phyloP scores from a whole-genome alignment of 2,888 invertebrate species.

The Baccha elongata region DNA sequence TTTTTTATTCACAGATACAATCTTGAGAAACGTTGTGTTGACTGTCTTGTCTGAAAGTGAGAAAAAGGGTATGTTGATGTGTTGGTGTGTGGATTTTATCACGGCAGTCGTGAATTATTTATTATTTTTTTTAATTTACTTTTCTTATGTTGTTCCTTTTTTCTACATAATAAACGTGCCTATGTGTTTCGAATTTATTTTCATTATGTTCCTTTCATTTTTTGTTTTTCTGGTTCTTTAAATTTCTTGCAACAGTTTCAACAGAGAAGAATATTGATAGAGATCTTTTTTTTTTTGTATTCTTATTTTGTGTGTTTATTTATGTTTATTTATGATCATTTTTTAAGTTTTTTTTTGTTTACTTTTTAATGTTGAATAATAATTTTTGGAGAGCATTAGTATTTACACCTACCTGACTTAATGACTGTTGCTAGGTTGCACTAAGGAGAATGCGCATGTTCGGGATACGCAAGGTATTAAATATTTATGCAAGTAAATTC shows the following conservation, averaged over 20 bases:
- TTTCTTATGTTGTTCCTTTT: constrained; percentile 37
- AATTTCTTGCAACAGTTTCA: constrained; percentile 41
- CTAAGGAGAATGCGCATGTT: no score
- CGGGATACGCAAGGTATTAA: no score
- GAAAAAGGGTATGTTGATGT: constrained; percentile 38
- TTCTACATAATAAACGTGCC: constrained; percentile 1
- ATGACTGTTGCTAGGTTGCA: no score
- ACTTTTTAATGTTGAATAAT: constrained; percentile 23
- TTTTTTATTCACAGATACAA: constrained; percentile 28
- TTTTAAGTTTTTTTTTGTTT: constrained; percentile 18
- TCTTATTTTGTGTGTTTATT: neutral
- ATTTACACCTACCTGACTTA: neutral
- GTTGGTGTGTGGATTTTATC: constrained; percentile 60
- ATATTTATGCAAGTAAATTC: no score
- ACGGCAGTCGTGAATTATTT: constrained; percentile 67
- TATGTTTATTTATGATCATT: constrained; percentile 38
- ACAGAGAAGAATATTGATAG: constrained; percentile 43
- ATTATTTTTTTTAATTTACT: constrained; percentile 41
- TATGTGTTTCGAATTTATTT: constrained; percentile 45
- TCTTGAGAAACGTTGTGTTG: constrained; percentile 43
- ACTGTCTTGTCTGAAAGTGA: constrained; percentile 40
- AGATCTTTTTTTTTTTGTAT: constrained; percentile 57
- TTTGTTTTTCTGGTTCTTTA: constrained; percentile 25
- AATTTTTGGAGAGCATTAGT: no score
- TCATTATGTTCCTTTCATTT: constrained; percentile 24